These are phyloP conservation scores for Trypoxylon attenuatum DNA, from an alignment of 2,888 invertebrate species.

Conservation along the genomic window DNA sequence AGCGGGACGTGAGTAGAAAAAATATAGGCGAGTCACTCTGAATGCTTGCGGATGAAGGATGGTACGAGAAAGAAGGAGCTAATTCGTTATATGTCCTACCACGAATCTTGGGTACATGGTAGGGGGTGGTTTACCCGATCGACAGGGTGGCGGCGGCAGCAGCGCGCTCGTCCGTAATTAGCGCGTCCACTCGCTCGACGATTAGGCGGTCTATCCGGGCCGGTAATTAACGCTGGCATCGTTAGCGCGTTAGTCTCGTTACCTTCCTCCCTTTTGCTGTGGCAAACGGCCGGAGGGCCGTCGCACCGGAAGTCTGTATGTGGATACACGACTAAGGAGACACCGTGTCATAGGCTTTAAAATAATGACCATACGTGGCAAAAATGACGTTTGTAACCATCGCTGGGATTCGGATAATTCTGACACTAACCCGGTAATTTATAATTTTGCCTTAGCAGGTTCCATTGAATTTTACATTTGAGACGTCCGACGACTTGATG, in stretches of 20 bases:
- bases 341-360: constrained; percentile 23
- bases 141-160: constrained; percentile 27
- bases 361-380: constrained; percentile 40
- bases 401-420: too few relatives aligned
- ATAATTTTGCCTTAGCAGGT: too few relatives aligned
- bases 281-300: constrained; percentile 11
- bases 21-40: neutral
- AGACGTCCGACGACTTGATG: too few relatives aligned
- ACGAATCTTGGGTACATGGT: constrained; percentile 19
- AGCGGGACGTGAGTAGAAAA: constrained; percentile 13
- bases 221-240: constrained; percentile 65
- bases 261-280: constrained; percentile 31
- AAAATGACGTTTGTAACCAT: neutral
- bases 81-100: constrained; percentile 4
- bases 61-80: constrained; percentile 12
- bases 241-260: constrained; percentile 63
- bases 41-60: neutral
- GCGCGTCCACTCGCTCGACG: constrained; percentile 48
- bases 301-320: neutral
- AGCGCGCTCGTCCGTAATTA: too few relatives aligned
- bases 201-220: constrained; percentile 60
- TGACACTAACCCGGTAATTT: too few relatives aligned
- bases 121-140: constrained; percentile 44
- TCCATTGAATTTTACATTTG: too few relatives aligned
- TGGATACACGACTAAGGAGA: neutral